Evolutionary conservation across 2,888 invertebrate genomes (phyloP).

Genomic region (Dolichomitus sp.): DNA sequence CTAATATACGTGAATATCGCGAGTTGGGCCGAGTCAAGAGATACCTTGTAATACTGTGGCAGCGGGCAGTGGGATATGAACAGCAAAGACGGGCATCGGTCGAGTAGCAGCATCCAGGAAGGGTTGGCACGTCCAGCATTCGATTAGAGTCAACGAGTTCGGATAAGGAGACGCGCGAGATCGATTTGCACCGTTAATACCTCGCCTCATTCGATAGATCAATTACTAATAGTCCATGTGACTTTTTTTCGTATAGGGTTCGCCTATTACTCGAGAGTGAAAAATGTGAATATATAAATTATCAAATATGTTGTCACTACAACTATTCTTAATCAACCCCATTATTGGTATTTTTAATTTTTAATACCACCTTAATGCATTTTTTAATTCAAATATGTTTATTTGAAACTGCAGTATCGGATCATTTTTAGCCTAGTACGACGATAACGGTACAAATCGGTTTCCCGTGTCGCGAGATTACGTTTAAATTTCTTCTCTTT

Average conservation of each 20-base stretch:
- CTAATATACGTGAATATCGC: constrained; percentile 49
- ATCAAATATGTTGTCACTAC: no score
- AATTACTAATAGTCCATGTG: neutral
- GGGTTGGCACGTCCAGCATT: constrained; percentile 69
- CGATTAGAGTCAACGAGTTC: constrained; percentile 63
- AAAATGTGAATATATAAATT: no score
- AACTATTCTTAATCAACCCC: no score
- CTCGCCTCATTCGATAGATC: neutral
- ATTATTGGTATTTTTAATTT: no score
- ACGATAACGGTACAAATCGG: constrained; percentile 31
- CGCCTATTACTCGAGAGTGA: no score
- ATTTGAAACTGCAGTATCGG: no score
- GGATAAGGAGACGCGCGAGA: constrained; percentile 37
- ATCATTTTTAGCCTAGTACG: no score
- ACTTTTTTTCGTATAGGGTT: no score
- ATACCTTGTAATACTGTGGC: constrained; percentile 81
- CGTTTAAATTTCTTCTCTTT: constrained; percentile 9
- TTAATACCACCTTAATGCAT: no score
- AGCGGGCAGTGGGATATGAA: constrained; percentile 69
- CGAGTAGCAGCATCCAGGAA: constrained; percentile 72
- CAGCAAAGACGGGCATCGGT: constrained; percentile 66
- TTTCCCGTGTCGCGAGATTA: constrained; percentile 7
- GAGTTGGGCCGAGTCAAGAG: constrained; percentile 64
- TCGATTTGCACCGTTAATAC: constrained; percentile 25
- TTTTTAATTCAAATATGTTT: no score